Percentiles rank a stretch among this genome's conserved stretches.
Conservation (phyloP, 2,113 vertebrate genomes). For the Gavia stellata region DNA sequence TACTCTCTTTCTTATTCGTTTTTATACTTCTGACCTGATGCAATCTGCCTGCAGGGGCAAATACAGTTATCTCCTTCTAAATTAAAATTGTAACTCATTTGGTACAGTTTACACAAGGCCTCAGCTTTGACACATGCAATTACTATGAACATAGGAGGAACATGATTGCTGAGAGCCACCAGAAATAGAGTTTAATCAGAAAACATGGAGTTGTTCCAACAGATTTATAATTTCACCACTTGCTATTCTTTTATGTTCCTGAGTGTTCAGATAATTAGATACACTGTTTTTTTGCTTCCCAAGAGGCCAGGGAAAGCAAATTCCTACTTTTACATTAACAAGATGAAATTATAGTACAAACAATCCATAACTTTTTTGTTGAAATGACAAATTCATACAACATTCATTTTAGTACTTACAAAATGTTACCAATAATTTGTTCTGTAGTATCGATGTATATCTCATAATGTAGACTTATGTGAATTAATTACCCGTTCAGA, state of each 20-base stretch:
- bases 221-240: constrained; percentile 81
- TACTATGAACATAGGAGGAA: constrained; percentile 77
- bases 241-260: constrained; percentile 77
- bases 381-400: constrained; percentile 73
- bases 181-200: constrained; percentile 81
- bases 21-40: constrained; percentile 83
- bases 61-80: constrained; percentile 76
- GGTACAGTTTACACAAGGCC: constrained; percentile 77
- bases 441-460: constrained; percentile 28
- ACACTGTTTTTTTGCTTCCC: constrained; percentile 71
- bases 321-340: constrained; percentile 75
- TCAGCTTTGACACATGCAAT: constrained; percentile 85
- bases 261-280: constrained; percentile 81
- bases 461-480: neutral
- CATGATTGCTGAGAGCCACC: constrained; percentile 78
- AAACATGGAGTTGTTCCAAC: constrained; percentile 74
- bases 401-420: constrained; percentile 76
- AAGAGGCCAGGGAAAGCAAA: constrained; percentile 72
- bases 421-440: constrained; percentile 70
- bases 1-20: constrained; percentile 74
- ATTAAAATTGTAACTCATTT: constrained; percentile 79
- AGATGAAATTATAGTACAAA: constrained; percentile 78
- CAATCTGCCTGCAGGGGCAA: constrained; percentile 74
- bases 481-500: constrained; percentile 71
- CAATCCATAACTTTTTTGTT: constrained; percentile 70